A percentile compares a stretch with the other conserved stretches of the same genome.
Conservation (phyloP, 2,888 invertebrate genomes). For the Drosophila basisetae region DNA sequence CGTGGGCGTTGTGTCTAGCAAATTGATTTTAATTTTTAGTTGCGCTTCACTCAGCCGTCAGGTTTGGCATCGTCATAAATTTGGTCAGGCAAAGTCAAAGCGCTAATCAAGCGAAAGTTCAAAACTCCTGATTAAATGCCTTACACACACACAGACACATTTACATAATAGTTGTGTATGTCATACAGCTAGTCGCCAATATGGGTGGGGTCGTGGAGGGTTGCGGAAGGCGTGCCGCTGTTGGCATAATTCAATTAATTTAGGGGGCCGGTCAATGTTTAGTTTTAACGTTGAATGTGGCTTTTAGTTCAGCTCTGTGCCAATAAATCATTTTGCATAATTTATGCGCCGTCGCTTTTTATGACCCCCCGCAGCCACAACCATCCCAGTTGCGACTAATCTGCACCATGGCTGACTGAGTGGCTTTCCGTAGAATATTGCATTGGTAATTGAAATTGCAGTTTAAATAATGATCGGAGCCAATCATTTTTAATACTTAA, state of each 20-base stretch:
- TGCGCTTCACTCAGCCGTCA: slow-evolving; percentile 23
- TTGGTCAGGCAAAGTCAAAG: slow-evolving; percentile 49
- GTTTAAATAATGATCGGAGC: slow-evolving; percentile 30
- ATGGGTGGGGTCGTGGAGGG: not conserved
- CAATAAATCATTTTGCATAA: slow-evolving; percentile 78
- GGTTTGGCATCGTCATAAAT: slow-evolving; percentile 48
- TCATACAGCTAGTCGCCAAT: slow-evolving; percentile 9
- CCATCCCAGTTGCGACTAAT: slow-evolving; percentile 17
- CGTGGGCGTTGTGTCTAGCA: slow-evolving; percentile 18
- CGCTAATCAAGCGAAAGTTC: slow-evolving; percentile 76
- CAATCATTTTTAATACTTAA: slow-evolving; percentile 71
- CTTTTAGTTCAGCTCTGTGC: slow-evolving; percentile 51
- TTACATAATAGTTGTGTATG: slow-evolving; percentile 62
- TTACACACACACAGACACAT: slow-evolving; percentile 34
- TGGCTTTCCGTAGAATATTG: slow-evolving; percentile 4
- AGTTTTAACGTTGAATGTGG: slow-evolving; percentile 63
- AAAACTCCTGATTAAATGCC: slow-evolving; percentile 64
- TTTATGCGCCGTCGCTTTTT: slow-evolving; percentile 59
- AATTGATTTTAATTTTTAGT: slow-evolving; percentile 67
- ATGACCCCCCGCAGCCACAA: not conserved
- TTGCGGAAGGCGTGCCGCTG: slow-evolving; percentile 14
- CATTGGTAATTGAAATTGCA: slow-evolving; percentile 36
- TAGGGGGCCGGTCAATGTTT: slow-evolving; percentile 76
- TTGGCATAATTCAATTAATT: slow-evolving; percentile 80
- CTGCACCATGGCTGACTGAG: slow-evolving; percentile 27